Conservation (phyloP, 1,140 invertebrate species). For the Pectinophora gossypiella region DNA sequence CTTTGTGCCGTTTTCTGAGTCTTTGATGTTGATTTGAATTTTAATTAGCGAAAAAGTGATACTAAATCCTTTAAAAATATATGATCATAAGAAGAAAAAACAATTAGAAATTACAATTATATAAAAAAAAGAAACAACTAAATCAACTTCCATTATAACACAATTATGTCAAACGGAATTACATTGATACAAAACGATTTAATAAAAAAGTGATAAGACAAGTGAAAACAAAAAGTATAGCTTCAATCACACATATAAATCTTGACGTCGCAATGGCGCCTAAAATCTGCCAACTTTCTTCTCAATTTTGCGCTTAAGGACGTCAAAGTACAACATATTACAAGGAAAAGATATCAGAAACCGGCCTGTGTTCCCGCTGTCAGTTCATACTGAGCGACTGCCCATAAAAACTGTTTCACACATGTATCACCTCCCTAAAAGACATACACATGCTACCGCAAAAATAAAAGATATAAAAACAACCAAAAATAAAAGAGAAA, state of each 20-base stretch:
- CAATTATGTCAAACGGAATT: too few relatives aligned
- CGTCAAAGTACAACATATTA: background rate
- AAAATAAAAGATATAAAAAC: constrained; percentile 29
- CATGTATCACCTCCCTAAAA: constrained; percentile 35
- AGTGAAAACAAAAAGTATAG: too few relatives aligned
- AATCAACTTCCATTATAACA: too few relatives aligned
- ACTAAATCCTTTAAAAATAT: too few relatives aligned
- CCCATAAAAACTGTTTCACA: constrained; percentile 29
- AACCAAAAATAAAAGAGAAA: background rate
- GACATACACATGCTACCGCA: constrained; percentile 32
- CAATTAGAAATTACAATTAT: too few relatives aligned
- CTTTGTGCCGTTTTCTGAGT: too few relatives aligned
- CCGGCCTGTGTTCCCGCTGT: constrained; percentile 10
- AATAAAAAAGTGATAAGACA: too few relatives aligned
- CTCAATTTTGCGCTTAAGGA: background rate
- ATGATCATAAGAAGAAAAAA: too few relatives aligned
- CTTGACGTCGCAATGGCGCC: background rate
- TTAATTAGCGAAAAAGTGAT: too few relatives aligned
- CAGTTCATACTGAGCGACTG: constrained; percentile 28
- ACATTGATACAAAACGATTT: too few relatives aligned
- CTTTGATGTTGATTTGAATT: too few relatives aligned
- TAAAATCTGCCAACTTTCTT: background rate
- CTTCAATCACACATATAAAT: background rate
- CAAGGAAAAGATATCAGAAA: background rate
- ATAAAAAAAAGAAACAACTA: too few relatives aligned